Evolutionary conservation across 2,797 vertebrate species (phyloP), one percentile per base, ranked within the genome.

Genomic region (Cyprinella venusta): DNA sequence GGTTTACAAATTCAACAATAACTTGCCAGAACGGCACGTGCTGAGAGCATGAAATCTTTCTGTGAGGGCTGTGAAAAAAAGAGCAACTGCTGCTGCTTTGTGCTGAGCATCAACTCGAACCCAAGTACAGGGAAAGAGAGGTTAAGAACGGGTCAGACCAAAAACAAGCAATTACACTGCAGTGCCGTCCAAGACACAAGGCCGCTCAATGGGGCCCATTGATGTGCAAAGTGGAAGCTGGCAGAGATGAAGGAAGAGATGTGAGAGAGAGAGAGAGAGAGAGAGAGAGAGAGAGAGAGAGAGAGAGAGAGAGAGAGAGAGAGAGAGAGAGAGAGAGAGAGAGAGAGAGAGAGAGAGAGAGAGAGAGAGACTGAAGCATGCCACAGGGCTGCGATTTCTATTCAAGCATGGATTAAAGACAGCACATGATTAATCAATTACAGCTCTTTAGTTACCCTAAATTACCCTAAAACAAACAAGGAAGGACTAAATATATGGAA

Each of bases 131-230:
- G 59, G 79, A 68, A 82, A 88, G 84, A 90, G 91, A 90, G 93
- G 90, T 76, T 71, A 86, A 80, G 79, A 68, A 87, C 71, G 67
- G 19, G 50, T 79, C 80, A 85, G 90, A 93, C 90, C 54, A 91
- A 94, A 94, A 94, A 94, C 92, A 92, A 92, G 92, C 92, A 94
- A 94, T 94, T 95, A 94, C 93, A 87, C 90, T 88, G 90, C 83
- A 80, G 88, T 90, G 86, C 82, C 86, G 89, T 85, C 86, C 24
- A 82, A 90, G 89, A 91, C 89, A 90, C 81, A 79, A 85, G 87
- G 76, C 64, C 82, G 75, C 86, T 93, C 89, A 94, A 92, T 93
- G 91, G 91, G 87, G 76, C 81, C 91, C 79, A 93, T 91, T 94
- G 91, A 94, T 93, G 93, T 93, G 93, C 89, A 93, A 87, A 89